phyloP scores from a whole-genome alignment of 53 echinoderm and acorn worm genomes.

The Holothuria leucospilota region DNA sequence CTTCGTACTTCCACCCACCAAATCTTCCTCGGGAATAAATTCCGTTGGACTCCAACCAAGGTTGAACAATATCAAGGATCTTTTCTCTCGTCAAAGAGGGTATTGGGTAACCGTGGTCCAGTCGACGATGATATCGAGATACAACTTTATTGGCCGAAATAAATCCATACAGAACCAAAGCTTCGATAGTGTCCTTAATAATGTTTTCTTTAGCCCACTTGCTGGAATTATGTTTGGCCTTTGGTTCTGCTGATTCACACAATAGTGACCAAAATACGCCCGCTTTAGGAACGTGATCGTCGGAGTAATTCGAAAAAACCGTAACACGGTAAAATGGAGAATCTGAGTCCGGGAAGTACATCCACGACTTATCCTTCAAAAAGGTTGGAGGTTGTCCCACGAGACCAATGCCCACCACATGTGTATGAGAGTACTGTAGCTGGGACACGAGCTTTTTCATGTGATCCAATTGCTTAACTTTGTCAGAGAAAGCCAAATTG shows the following conservation, averaged over 20 bases:
- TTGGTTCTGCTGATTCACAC: constrained; percentile 64
- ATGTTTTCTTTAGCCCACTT: constrained; percentile 26
- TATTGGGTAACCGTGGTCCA: constrained; percentile 60
- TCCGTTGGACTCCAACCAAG: constrained; percentile 46
- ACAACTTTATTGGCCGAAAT: constrained; percentile 47
- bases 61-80: constrained; percentile 38
- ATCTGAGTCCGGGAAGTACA: constrained; percentile 63
- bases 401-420: constrained; percentile 62
- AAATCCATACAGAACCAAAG: constrained; percentile 54
- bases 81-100: constrained; percentile 46
- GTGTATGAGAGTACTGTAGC: constrained; percentile 58
- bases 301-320: constrained; percentile 59
- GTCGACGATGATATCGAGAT: constrained; percentile 54
- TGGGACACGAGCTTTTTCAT: constrained; percentile 14
- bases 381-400: constrained; percentile 46
- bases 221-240: background rate
- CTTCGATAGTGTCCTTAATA: constrained; percentile 35
- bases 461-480: background rate
- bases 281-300: constrained; percentile 54
- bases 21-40: constrained; percentile 62
- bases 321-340: constrained; percentile 64
- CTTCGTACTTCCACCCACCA: constrained; percentile 67
- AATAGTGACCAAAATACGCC: constrained; percentile 52
- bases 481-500: background rate
- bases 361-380: constrained; percentile 58